Percentiles rank a stretch among this genome's conserved stretches.
Conservation (phyloP, 2,797 vertebrate species). For the Rallus crepitans region DNA sequence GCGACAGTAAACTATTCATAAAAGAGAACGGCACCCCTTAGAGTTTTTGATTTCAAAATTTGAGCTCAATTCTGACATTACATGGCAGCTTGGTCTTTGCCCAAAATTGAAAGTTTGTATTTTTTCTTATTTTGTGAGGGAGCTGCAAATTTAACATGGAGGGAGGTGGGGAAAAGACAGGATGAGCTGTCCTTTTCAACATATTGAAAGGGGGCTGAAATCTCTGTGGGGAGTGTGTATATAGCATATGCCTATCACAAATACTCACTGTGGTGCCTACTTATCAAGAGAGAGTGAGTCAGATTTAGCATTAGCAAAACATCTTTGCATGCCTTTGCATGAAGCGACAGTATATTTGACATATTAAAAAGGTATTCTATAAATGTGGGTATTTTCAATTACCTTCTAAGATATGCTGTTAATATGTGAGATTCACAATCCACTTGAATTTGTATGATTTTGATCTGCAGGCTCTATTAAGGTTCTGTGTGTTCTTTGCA, state of each 20-base stretch:
- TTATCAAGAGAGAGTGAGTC: slow-evolving; percentile 37
- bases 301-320: slow-evolving; percentile 40
- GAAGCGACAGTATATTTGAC: slow-evolving; percentile 1
- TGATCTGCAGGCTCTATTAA: neutral
- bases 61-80: neutral
- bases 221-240: slow-evolving; percentile 13
- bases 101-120: neutral
- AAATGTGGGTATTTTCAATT: slow-evolving; percentile 15
- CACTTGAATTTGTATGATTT: neutral
- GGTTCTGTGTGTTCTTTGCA: neutral
- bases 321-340: neutral
- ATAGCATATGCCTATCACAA: slow-evolving; percentile 28
- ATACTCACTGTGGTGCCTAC: neutral
- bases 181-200: slow-evolving; percentile 33
- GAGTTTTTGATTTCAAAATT: neutral
- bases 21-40: neutral
- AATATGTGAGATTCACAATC: neutral
- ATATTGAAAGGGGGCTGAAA: slow-evolving; percentile 56
- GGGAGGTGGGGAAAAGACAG: neutral
- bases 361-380: slow-evolving; percentile 36
- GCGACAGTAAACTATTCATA: neutral
- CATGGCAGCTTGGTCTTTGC: neutral
- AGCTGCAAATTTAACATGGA: neutral
- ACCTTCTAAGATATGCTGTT: neutral
- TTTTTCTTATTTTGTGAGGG: neutral